phyloP scores from a whole-genome alignment of 2,113 vertebrate genomes.

The Xiphophorus maculatus region DNA sequence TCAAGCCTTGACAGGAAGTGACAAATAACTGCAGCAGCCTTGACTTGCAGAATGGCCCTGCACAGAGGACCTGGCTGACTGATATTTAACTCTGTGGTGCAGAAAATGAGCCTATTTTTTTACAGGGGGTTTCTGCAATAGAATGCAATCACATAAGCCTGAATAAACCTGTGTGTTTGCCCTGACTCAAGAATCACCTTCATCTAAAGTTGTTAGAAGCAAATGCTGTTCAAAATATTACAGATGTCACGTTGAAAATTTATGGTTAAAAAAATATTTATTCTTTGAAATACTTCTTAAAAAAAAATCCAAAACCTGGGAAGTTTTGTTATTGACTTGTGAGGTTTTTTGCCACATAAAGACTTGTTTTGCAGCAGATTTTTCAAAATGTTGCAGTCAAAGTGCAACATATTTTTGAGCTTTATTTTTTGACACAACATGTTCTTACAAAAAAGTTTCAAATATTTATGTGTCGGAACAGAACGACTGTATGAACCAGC shows the following conservation, averaged over 20 bases:
- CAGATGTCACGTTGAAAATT: background rate
- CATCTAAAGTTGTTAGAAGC: slow-evolving; percentile 5
- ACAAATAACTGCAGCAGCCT: slow-evolving; percentile 72
- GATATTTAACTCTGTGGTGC: slow-evolving; percentile 35
- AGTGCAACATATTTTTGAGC: too few relatives aligned
- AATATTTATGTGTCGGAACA: too few relatives aligned
- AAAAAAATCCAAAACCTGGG: background rate
- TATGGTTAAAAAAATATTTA: background rate
- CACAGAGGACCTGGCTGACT: slow-evolving; percentile 38
- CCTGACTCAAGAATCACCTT: background rate
- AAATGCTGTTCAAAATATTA: too few relatives aligned
- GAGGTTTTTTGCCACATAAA: background rate
- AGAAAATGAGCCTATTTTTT: slow-evolving; percentile 11
- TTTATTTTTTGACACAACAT: too few relatives aligned
- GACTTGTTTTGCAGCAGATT: too few relatives aligned
- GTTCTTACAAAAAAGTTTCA: too few relatives aligned
- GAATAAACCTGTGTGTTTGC: slow-evolving; percentile 16
- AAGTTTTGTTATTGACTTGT: too few relatives aligned
- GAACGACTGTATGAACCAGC: background rate
- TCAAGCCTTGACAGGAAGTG: slow-evolving; percentile 63
- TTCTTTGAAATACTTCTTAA: background rate
- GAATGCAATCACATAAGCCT: background rate
- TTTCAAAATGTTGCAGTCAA: too few relatives aligned
- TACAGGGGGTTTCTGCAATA: slow-evolving; percentile 4
- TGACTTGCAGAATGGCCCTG: slow-evolving; percentile 52